Conservation (phyloP, 2,888 invertebrate species). For the Folsomia manolachei region DNA sequence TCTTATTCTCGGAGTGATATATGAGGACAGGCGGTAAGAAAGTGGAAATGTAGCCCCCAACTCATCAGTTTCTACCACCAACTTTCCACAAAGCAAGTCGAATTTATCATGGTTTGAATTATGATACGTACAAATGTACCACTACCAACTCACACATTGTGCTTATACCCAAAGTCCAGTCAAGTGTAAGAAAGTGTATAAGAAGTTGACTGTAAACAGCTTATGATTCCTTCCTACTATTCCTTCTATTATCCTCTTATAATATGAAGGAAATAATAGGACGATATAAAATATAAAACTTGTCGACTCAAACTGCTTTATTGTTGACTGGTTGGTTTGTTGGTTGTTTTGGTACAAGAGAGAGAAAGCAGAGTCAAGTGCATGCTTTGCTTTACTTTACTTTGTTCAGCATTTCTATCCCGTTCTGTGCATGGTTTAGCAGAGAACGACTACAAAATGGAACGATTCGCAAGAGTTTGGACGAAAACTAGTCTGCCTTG, state of each 20-base stretch:
- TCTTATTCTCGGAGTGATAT: conserved; percentile 21
- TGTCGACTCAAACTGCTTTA: background rate
- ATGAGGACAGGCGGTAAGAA: conserved; percentile 12
- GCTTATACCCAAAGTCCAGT: background rate
- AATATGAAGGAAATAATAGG: too few relatives aligned
- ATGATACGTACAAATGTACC: conserved; percentile 8
- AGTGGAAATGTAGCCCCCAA: conserved; percentile 9
- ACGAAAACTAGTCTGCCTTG: background rate
- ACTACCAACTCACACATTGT: background rate
- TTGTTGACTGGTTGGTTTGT: background rate
- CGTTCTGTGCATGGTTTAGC: too few relatives aligned
- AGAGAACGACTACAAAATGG: background rate
- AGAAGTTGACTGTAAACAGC: background rate
- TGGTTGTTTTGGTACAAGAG: background rate
- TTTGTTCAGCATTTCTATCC: too few relatives aligned
- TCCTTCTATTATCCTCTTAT: too few relatives aligned
- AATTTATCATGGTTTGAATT: conserved; percentile 22
- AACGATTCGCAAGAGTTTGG: background rate
- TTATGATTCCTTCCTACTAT: background rate
- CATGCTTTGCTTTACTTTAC: too few relatives aligned
- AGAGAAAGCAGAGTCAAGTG: background rate
- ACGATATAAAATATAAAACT: background rate
- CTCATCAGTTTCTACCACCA: conserved; percentile 18
- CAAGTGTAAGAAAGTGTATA: too few relatives aligned
- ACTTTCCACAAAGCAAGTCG: conserved; percentile 17